phyloP scores from a whole-genome alignment of 2,888 invertebrate genomes.

The Athalia circularis region DNA sequence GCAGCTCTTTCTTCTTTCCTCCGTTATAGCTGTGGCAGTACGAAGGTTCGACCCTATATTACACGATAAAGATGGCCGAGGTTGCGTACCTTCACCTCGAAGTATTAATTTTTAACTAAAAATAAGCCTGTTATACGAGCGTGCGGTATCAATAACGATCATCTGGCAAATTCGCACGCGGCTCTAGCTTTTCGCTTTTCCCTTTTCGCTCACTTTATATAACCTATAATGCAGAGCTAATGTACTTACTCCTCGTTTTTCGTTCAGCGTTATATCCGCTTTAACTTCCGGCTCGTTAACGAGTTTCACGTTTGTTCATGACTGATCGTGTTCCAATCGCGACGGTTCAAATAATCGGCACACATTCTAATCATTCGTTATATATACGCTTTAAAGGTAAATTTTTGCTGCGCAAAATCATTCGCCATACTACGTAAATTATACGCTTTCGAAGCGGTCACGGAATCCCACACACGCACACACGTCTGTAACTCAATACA shows the following conservation, averaged over 20 bases:
- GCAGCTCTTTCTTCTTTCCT: not conserved
- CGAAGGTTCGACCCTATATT: not conserved
- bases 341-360: too few relatives aligned
- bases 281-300: conserved; percentile 5
- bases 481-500: too few relatives aligned
- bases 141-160: conserved; percentile 64
- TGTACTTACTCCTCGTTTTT: too few relatives aligned
- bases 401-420: too few relatives aligned
- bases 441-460: too few relatives aligned
- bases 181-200: conserved; percentile 46
- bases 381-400: too few relatives aligned
- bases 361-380: too few relatives aligned
- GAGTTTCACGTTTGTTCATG: conserved; percentile 32
- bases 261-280: too few relatives aligned
- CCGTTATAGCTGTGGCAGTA: too few relatives aligned
- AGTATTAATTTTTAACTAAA: conserved; percentile 28
- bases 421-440: too few relatives aligned
- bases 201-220: not conserved
- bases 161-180: conserved; percentile 66
- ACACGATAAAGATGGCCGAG: not conserved
- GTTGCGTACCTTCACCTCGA: not conserved
- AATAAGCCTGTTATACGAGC: conserved; percentile 9
- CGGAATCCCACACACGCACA: too few relatives aligned
- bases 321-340: conserved; percentile 28
- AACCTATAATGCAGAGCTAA: too few relatives aligned